Evolutionary conservation across 2,888 invertebrate genomes (phyloP).

Genomic region (Sympetrum striolatum): DNA sequence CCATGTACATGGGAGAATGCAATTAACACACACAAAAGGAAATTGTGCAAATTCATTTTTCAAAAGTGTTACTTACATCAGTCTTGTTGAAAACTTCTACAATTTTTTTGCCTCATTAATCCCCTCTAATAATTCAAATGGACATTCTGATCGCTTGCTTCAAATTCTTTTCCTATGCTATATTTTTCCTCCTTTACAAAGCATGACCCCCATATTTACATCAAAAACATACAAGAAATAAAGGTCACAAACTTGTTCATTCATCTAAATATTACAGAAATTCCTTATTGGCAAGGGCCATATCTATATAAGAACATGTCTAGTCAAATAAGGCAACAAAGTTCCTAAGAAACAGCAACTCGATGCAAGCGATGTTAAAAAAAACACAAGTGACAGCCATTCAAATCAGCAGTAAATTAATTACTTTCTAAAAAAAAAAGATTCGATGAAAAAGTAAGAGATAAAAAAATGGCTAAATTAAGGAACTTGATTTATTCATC

Average conservation of each 20-base stretch:
- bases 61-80: conserved; percentile 44
- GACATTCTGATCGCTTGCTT: conserved; percentile 40
- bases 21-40: conserved; percentile 37
- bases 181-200: conserved; percentile 30
- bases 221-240: conserved; percentile 39
- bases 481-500: conserved; percentile 24
- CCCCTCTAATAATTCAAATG: conserved; percentile 6
- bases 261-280: conserved; percentile 35
- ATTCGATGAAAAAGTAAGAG: neutral
- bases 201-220: conserved; percentile 38
- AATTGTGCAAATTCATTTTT: conserved; percentile 44
- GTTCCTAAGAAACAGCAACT: conserved; percentile 21
- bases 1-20: conserved; percentile 37
- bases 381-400: conserved; percentile 4
- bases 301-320: conserved; percentile 36
- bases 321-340: conserved; percentile 13
- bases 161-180: conserved; percentile 28
- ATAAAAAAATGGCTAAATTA: conserved; percentile 14
- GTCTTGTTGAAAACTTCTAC: conserved; percentile 44
- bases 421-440: conserved; percentile 10
- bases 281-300: conserved; percentile 36
- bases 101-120: conserved; percentile 33
- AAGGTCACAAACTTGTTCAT: conserved; percentile 17
- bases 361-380: conserved; percentile 27
- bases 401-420: conserved; percentile 22